Base-by-base conservation (phyloP, 2,888 invertebrate genomes). In the Litoditis marina region DNA sequence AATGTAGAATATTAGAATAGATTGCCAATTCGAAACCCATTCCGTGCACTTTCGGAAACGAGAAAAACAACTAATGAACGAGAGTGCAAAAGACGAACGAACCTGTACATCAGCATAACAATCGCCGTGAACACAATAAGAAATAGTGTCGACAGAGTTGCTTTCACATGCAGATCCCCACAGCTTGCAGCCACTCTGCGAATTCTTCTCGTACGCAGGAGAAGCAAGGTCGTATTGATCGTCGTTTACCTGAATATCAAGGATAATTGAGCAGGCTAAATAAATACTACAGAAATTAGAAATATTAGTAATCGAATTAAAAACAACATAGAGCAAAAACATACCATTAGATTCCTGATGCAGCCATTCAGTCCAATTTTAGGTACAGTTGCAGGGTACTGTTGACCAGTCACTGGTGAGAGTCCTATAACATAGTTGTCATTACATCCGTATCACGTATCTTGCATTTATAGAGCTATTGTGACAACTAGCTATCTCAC, bases 181-280 rank as follows among this genome's bases (percentile, higher is more conserved):
- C 82, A 92, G 91, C 0, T 91, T 90, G 84, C 96, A 98, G 3
- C 94, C 94, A 1, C 57, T 58, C 34, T 71, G 65, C 16, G 71
- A 69, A 31, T 71, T 66, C 46, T 64, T 46, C 47, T 72, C 69
- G 49, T 66, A 86, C 0, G 94, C 94, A 0, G 94, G 93, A 83
- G 91, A 91, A 0, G 93, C 93, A 74, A 98, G 86, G 83, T 98
- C 96, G 84, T 96, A 96, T 58, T 96, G 86, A 83, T 84, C 82
- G 79, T 94, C 94, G 83, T 98, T 95, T 83, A 96, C 94, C 81
- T 94, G 89, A 53, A 61, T 46, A n/a, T n/a, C n/a, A n/a, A n/a
- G n/a, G n/a, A n/a, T n/a, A n/a, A n/a, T n/a, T 39, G 11, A 39
- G n/a, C n/a, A 13, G 11, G 13, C 39, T n/a, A 39, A 39, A 39